These are phyloP conservation scores for Ochlodes sylvanus DNA, from an alignment of 2,888 invertebrate genomes.

Conservation along the genomic window DNA sequence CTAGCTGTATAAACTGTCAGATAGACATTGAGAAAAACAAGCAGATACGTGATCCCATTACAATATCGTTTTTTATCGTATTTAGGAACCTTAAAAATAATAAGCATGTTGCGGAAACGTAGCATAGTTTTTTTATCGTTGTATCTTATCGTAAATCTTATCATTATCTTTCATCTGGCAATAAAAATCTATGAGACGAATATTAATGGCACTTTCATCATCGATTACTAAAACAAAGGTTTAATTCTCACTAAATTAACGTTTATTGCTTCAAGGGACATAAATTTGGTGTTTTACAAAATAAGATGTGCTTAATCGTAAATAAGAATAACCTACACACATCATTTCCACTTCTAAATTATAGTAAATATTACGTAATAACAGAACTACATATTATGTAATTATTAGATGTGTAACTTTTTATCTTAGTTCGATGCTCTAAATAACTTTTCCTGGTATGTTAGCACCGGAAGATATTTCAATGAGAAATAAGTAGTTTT, in stretches of 20 bases:
- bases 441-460: too few relatives aligned
- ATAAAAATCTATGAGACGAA: constrained; percentile 28
- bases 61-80: too few relatives aligned
- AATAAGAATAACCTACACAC: not conserved
- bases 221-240: constrained; percentile 25
- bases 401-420: too few relatives aligned
- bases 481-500: too few relatives aligned
- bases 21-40: too few relatives aligned
- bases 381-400: too few relatives aligned
- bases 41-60: too few relatives aligned
- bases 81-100: too few relatives aligned
- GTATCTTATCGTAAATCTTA: constrained; percentile 27
- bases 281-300: not conserved
- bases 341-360: not conserved
- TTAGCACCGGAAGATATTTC: too few relatives aligned
- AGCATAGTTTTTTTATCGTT: constrained; percentile 15
- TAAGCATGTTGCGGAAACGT: not conserved
- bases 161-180: constrained; percentile 29
- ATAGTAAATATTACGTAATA: not conserved
- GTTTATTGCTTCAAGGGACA: constrained; percentile 13
- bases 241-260: constrained; percentile 26
- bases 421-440: too few relatives aligned
- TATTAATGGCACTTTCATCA: constrained; percentile 32
- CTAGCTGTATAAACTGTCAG: too few relatives aligned
- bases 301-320: not conserved